Base-by-base conservation (phyloP, 2,888 invertebrate species). In the Drymonia ruficornis region DNA sequence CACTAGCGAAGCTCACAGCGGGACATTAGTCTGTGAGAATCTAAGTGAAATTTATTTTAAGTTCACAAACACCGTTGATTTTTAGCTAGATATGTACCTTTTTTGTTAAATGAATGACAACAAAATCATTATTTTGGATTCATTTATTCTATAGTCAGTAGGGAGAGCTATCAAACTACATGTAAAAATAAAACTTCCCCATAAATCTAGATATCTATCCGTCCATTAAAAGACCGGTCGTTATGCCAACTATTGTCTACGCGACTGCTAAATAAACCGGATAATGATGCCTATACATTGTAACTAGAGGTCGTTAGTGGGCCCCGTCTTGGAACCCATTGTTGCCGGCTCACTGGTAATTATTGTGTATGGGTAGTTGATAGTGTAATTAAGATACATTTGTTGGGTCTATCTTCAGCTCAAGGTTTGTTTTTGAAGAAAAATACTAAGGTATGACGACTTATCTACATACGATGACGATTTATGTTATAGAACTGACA, bases 261-360 rank as follows among this genome's bases (percentile, higher is more conserved):
- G 43, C n/a, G 53, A 64, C 58, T 54, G 29, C 50, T 56, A 58
- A 62, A 67, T 65, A 69, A 63, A 61, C 58, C 59, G 51, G 52
- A 49, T 61, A 69, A 74, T 61, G 57, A 55, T n/a, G 51, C 44
- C 61, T 57, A 74, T 71, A 70, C 62, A 67, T 74, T 74, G 68
- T 55, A 66, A 69, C 59, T 65, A 56, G 59, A 46, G 63, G 56
- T 68, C 76, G 64, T 76, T 76, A 76, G 64, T 50, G 62, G 50
- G 31, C 46, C 53, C 57, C 57, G 54, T 71, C 63, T 64, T 51
- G 60, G 16, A 19, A 49, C 36, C 56, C 28, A 62, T 66, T 74
- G 65, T 66, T 60, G 42, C 51, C 50, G 62, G 57, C 48, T 56
- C 51, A 34, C 29, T 56, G 53, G 61, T 45, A 53, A 46, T 59